These are phyloP conservation scores for Heteromormyrus szaboi DNA, from an alignment of 2,797 vertebrate genomes.

Conservation along the genomic window DNA sequence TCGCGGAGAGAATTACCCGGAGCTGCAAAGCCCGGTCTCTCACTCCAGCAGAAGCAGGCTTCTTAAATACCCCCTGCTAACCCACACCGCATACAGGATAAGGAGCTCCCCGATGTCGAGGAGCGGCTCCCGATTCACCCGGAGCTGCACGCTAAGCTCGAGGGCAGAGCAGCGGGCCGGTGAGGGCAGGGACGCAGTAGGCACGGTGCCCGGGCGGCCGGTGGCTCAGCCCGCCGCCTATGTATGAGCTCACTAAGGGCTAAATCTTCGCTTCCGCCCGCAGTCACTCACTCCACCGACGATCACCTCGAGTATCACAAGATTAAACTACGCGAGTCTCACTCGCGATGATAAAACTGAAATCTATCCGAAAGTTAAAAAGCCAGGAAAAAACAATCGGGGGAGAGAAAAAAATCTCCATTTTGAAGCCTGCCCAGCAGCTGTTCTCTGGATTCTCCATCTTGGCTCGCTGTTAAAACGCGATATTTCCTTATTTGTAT, in stretches of 20 bases:
- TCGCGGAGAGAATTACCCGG: neutral
- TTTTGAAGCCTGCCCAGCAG: conserved; percentile 48
- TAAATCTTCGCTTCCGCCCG: neutral
- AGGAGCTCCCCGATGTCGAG: neutral
- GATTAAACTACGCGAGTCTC: neutral
- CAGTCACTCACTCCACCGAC: neutral
- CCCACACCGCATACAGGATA: neutral
- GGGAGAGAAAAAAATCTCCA: conserved; percentile 40
- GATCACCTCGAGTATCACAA: neutral
- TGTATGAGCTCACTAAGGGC: neutral
- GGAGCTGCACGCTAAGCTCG: neutral
- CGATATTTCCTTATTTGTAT: conserved; percentile 10
- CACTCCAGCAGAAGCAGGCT: neutral
- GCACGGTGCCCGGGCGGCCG: neutral
- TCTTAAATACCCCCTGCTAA: neutral
- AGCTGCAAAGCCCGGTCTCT: neutral
- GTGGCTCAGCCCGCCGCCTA: conserved; percentile 9
- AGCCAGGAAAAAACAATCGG: conserved; percentile 10
- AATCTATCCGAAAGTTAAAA: conserved; percentile 6
- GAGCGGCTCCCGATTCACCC: neutral
- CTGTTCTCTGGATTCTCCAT: conserved; percentile 51
- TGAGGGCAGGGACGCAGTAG: neutral
- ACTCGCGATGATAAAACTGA: neutral
- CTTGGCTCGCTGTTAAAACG: conserved; percentile 38
- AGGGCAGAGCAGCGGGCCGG: neutral